Base-by-base conservation (phyloP, 2,797 vertebrate species). In the Nothura maculosa region DNA sequence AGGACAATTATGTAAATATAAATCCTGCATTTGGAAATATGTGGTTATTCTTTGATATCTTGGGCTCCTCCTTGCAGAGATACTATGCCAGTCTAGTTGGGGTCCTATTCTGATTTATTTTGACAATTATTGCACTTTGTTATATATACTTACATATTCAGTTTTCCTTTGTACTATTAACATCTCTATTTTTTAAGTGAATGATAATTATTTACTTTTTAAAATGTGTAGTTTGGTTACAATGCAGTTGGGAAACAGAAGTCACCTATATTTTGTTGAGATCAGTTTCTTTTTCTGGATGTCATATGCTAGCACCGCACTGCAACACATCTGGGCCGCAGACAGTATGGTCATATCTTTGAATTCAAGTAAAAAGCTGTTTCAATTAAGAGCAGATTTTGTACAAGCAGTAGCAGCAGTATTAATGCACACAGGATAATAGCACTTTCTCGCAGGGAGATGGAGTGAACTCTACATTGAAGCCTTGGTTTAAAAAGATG, bases 331-430 rank as follows among this genome's bases (percentile, higher is more conserved):
- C 94, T 74, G 5, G 62, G 12, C 69, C 77, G 15, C 57, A 34
- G 27, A 73, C 27, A 6, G 43, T 43, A 22, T 70, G 57, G 62
- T 79, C 5, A 5, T 63, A 76, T 85, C 28, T 90, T 92, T 87
- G 19, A 90, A 67, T 85, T 89, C 2, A 85, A 72, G 45, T 20
- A 28, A 87, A 82, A 85, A 77, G 4, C 9, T 67, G 9, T 52
- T 79, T 84, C 30, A 70, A 9, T 85, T 77, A 24, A 66, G 8
- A 75, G 11, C 24, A 62, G 28, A 38, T 77, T 85, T 90, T 75
- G 12, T 36, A 52, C 47, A 74, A 61, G 18, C 55, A 34, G 21
- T 67, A 27, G 50, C 63, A 78, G 8, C 21, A 24, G 16, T 82
- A 45, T 42, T 54, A 64, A 64, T 62, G 15, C 79, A n/a, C 57